Evolutionary conservation across 2,888 invertebrate species (phyloP).

Genomic region (Serripes groenlandicus): DNA sequence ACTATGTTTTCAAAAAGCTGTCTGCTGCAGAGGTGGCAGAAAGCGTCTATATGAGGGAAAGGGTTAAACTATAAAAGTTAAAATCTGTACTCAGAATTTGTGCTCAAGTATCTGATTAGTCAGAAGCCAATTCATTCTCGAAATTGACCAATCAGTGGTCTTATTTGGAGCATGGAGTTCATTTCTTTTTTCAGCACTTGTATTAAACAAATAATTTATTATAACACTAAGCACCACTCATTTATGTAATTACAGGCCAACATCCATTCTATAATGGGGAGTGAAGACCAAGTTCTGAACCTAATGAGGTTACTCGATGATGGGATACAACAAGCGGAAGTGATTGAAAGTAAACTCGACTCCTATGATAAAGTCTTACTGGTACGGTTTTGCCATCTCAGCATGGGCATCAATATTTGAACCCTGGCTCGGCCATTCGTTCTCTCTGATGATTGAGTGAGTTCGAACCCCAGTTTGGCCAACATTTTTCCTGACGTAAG

Average conservation of each 20-base stretch:
- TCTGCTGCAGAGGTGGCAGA: too few species aligned
- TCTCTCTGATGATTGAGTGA: not conserved
- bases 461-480: not conserved
- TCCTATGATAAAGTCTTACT: conserved; percentile 91
- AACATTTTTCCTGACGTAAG: not conserved
- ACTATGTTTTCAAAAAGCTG: too few species aligned
- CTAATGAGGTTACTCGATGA: conserved; percentile 91
- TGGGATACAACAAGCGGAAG: conserved; percentile 88
- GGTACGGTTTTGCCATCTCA: conserved; percentile 70
- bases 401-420: not conserved
- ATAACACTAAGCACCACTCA: too few species aligned
- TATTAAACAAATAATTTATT: too few species aligned
- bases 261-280: conserved; percentile 96
- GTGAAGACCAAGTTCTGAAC: conserved; percentile 92
- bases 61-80: too few species aligned
- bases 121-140: too few species aligned
- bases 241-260: conserved; percentile 92
- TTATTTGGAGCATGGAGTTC: too few species aligned
- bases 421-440: not conserved
- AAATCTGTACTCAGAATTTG: too few species aligned
- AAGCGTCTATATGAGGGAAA: too few species aligned
- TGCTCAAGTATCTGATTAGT: too few species aligned
- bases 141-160: too few species aligned
- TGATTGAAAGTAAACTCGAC: conserved; percentile 89
- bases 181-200: too few species aligned